Evolutionary conservation across 1,140 invertebrate genomes (phyloP), one percentile per base, ranked within the genome.

Genomic region (Drosophila carrolli): DNA sequence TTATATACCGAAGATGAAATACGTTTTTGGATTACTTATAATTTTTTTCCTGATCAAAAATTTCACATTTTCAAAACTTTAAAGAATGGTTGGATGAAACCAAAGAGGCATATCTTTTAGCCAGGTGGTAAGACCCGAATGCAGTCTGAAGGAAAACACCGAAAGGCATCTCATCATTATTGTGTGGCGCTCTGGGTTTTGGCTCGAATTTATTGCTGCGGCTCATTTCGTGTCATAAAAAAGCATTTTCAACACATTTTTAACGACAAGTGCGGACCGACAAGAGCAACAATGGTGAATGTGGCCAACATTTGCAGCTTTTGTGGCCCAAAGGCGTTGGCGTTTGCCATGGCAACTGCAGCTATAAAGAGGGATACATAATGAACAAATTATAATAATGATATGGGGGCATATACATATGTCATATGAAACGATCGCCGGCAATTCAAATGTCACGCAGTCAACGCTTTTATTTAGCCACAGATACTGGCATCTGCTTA

Each of bases 231-330:
- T 74, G 72, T 80, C 83, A 77, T 88, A 88, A 88, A 88, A 85
- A 89, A 83, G 67, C 83, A 77, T 88, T 88, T 86, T 86, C 83
- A 86, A 86, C 83, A 86, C 83, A 88, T 86, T 56, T 79, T 85
- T 86, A 78, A 86, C 79, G 82, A 88, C 82, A 88, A 86, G 83
- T 86, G 78, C 74, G 66, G 58, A 74, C 48, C 43, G 57, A 14
- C 70, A 60, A 54, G 68, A 71, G 29, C 40, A 61, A 65, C 62
- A 76, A 63, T 61, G 65, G 55, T 60, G 67, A 79, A 65, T 76
- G 85, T 88, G 81, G 78, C 83, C 75, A 76, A 43, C 66, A 76
- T 86, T 83, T 82, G 83, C 83, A 88, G 79, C 79, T 88, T 71
- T 71, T 82, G 61, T 78, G 75, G 82, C 82, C 82, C 83, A 88